These are phyloP conservation scores for Rhyzopertha dominica DNA, from an alignment of 1,140 invertebrate species.

Conservation along the genomic window DNA sequence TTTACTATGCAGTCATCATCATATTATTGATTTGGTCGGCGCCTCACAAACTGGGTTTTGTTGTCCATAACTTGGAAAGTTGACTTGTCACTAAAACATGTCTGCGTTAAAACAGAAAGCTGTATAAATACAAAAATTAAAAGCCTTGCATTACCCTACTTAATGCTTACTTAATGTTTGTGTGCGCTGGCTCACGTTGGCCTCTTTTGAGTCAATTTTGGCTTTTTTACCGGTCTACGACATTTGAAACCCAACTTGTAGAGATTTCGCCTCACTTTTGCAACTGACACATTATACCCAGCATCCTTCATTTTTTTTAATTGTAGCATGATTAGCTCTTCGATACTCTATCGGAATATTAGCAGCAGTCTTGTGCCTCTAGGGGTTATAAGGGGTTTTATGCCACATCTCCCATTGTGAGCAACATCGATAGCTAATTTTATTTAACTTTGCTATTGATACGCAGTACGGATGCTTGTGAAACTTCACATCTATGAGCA, in stretches of 20 bases:
- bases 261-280: constrained; percentile 2
- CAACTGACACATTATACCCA: not conserved
- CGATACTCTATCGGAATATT: not conserved
- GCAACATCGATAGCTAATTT: not conserved
- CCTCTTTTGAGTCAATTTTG: constrained; percentile 3
- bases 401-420: constrained; percentile 1
- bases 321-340: not conserved
- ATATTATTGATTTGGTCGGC: constrained; percentile 7
- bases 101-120: constrained; percentile 5
- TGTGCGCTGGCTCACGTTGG: not conserved
- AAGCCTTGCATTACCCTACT: constrained; percentile 3
- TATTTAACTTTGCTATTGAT: not conserved
- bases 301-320: not conserved
- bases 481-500: not conserved
- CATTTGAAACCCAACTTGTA: not conserved
- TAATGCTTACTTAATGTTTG: not conserved
- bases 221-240: constrained; percentile 4
- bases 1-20: constrained; percentile 6
- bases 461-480: not conserved
- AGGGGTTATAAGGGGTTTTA: not conserved
- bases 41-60: constrained; percentile 11
- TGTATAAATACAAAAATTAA: constrained; percentile 1
- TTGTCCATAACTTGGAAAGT: constrained; percentile 8
- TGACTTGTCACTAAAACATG: constrained; percentile 14
- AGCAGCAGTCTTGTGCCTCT: not conserved